These are phyloP conservation scores for Dolichoris vasculosae DNA, from an alignment of 1,140 invertebrate species.

Conservation along the genomic window DNA sequence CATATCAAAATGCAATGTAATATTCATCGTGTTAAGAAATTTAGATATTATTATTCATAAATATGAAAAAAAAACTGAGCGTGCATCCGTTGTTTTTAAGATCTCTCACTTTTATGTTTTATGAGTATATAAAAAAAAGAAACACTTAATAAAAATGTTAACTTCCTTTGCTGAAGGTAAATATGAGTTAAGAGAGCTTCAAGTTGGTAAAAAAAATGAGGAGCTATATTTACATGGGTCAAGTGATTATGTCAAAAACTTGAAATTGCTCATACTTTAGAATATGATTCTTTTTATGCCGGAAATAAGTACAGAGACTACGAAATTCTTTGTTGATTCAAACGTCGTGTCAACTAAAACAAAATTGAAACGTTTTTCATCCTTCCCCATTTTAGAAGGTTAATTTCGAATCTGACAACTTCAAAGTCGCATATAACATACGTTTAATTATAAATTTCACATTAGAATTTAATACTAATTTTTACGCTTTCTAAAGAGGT, in stretches of 20 bases:
- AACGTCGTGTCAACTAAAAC: not conserved
- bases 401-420: not conserved
- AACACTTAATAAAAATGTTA: slow-evolving; percentile 25
- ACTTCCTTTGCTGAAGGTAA: not conserved
- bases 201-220: not conserved
- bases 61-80: not conserved
- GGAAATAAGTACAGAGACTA: not conserved
- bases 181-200: slow-evolving; percentile 9
- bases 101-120: slow-evolving; percentile 6
- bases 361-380: not conserved
- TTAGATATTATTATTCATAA: slow-evolving; percentile 12
- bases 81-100: not conserved
- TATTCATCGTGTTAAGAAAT: not conserved
- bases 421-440: not conserved
- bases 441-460: not conserved
- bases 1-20: slow-evolving; percentile 10
- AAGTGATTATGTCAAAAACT: slow-evolving; percentile 21
- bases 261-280: not conserved
- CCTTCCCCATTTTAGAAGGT: not conserved
- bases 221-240: not conserved
- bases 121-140: slow-evolving; percentile 9
- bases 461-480: not conserved
- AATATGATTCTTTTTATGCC: not conserved
- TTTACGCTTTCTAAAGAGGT: not conserved
- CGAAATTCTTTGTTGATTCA: not conserved